phyloP scores from a whole-genome alignment of 2,113 vertebrate species.

The Ciconia boyciana region DNA sequence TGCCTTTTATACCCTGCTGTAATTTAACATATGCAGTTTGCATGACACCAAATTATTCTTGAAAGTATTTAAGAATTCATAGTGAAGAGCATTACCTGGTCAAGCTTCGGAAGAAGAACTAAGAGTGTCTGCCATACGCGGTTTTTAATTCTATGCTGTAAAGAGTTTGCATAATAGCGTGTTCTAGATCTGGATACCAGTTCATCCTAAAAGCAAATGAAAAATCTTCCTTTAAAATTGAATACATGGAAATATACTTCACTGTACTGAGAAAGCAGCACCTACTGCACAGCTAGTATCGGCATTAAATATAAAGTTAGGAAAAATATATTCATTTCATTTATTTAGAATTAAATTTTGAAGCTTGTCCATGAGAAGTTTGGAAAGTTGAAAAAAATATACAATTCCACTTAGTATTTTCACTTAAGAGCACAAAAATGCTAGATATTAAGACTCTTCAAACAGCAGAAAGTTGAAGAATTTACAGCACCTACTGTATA shows the following conservation, averaged over 20 bases:
- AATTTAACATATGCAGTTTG: not conserved
- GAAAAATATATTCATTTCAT: not conserved
- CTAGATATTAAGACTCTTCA: not conserved
- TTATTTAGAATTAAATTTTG: not conserved
- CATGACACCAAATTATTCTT: not conserved
- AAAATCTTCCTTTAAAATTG: not conserved
- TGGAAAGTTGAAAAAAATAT: not conserved
- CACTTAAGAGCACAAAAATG: not conserved
- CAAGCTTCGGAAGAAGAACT: slow-evolving; percentile 84
- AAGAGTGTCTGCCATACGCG: slow-evolving; percentile 90
- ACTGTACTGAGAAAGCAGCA: not conserved
- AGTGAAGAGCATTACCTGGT: slow-evolving; percentile 72
- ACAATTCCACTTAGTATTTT: not conserved
- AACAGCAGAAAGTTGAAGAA: not conserved
- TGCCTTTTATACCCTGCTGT: not conserved
- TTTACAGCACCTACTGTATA: not conserved
- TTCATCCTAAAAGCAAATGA: slow-evolving; percentile 75
- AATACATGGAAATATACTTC: not conserved
- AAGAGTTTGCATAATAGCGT: slow-evolving; percentile 89
- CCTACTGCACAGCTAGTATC: not conserved
- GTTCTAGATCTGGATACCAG: slow-evolving; percentile 80
- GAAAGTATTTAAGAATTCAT: not conserved
- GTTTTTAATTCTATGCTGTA: slow-evolving; percentile 92
- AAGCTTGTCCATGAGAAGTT: not conserved
- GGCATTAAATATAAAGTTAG: not conserved